Evolutionary conservation across 1,140 invertebrate genomes (phyloP).

Genomic region (Subanguina moxae): DNA sequence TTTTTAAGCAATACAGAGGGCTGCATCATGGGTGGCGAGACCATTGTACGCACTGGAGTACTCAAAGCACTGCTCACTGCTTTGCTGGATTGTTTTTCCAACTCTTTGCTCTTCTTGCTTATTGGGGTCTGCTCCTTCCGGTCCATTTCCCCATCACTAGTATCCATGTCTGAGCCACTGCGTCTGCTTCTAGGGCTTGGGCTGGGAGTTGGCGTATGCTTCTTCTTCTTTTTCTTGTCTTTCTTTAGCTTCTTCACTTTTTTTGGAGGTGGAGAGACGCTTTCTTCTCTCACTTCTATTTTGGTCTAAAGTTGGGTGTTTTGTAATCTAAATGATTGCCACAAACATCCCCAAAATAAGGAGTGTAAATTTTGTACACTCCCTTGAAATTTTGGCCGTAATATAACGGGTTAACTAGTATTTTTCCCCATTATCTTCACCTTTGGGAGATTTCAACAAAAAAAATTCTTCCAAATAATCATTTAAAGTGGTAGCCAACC

Average conservation of each 20-base stretch:
- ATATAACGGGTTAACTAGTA: no score
- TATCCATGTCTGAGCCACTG: conserved; percentile 27
- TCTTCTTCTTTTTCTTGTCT: conserved; percentile 23
- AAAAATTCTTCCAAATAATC: no score
- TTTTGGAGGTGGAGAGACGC: conserved; percentile 6
- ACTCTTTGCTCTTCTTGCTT: neutral
- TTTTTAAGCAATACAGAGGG: neutral
- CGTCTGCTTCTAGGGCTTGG: conserved; percentile 3
- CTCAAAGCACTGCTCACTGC: neutral
- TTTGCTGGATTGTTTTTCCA: neutral
- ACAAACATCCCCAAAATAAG: no score
- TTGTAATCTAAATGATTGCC: no score
- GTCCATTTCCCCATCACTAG: conserved; percentile 23
- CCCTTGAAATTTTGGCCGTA: no score
- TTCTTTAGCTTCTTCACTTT: conserved; percentile 14
- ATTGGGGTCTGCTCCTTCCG: neutral
- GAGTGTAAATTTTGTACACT: no score
- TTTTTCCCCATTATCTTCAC: no score
- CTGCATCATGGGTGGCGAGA: neutral
- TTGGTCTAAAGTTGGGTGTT: no score
- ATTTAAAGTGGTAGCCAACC: no score
- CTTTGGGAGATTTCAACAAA: no score
- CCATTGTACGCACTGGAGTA: neutral
- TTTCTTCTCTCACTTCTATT: neutral
- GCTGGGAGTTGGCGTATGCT: conserved; percentile 19